Conservation (phyloP, 2,888 invertebrate species). For the Chaetoderma sp. region DNA sequence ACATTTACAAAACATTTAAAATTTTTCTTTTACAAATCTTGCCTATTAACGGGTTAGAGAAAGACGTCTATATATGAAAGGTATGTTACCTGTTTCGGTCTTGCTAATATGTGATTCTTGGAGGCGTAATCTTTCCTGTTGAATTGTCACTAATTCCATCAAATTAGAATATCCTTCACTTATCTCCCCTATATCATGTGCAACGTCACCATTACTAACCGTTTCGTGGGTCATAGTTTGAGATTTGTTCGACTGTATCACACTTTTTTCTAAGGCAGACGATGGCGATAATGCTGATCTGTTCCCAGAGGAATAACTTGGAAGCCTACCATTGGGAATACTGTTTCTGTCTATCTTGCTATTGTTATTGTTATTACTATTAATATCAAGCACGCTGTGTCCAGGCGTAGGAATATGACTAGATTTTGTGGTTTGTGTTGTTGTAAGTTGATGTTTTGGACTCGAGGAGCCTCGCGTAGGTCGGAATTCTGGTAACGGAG, state of each 20-base stretch:
- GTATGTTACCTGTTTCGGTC: conserved; percentile 65
- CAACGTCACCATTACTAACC: background rate
- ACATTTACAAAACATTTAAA: background rate
- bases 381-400: too few species aligned
- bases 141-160: conserved; percentile 88
- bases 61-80: background rate
- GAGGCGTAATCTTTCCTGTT: conserved; percentile 87
- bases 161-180: conserved; percentile 82
- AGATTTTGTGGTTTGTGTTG: too few species aligned
- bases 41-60: background rate
- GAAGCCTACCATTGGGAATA: too few species aligned
- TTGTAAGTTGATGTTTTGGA: too few species aligned
- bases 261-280: too few species aligned
- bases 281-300: too few species aligned
- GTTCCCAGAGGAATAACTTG: too few species aligned
- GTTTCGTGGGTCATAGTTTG: too few species aligned
- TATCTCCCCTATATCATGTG: background rate
- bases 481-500: conserved; percentile 33
- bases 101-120: conserved; percentile 93
- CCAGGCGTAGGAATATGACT: too few species aligned
- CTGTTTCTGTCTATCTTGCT: too few species aligned
- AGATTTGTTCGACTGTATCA: too few species aligned
- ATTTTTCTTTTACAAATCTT: background rate
- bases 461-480: conserved; percentile 5
- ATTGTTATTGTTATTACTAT: too few species aligned